Evolutionary conservation across 2,888 invertebrate genomes (phyloP).

Genomic region (Aleiodes testaceus): DNA sequence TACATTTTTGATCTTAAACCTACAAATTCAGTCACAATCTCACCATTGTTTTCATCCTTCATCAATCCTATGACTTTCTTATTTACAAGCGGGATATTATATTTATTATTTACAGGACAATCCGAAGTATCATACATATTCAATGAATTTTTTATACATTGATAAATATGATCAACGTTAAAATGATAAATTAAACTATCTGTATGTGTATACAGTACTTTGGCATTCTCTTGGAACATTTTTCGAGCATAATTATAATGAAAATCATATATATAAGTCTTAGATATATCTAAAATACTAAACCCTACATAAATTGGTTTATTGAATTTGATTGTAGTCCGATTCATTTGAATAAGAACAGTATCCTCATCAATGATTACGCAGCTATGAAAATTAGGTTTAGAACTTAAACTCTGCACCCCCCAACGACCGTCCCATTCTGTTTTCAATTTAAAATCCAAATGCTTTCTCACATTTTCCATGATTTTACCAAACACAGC

Average conservation of each 20-base stretch:
- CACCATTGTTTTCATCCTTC: slow-evolving; percentile 41
- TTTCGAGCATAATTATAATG: slow-evolving; percentile 46
- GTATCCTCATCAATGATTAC: slow-evolving; percentile 63
- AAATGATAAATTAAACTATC: slow-evolving; percentile 42
- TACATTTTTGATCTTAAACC: slow-evolving; percentile 33
- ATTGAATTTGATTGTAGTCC: slow-evolving; percentile 39
- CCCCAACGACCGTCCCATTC: slow-evolving; percentile 58
- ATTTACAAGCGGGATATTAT: slow-evolving; percentile 35
- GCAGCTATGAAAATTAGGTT: slow-evolving; percentile 58
- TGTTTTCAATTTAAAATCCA: slow-evolving; percentile 59
- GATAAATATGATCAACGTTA: slow-evolving; percentile 22
- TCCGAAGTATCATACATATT: slow-evolving; percentile 61
- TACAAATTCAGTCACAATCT: slow-evolving; percentile 29
- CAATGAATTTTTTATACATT: slow-evolving; percentile 47
- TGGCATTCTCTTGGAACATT: slow-evolving; percentile 33
- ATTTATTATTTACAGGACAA: slow-evolving; percentile 39
- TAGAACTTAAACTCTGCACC: slow-evolving; percentile 58
- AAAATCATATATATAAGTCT: slow-evolving; percentile 50
- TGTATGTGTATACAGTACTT: slow-evolving; percentile 43
- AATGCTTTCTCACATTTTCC: slow-evolving; percentile 67
- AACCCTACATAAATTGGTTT: slow-evolving; percentile 48
- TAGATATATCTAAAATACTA: slow-evolving; percentile 26
- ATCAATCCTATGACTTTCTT: slow-evolving; percentile 38
- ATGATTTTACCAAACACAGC: slow-evolving; percentile 67
- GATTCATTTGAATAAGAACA: slow-evolving; percentile 60